A percentile compares a stretch with the other conserved stretches of the same genome.
phyloP scores from a whole-genome alignment of 64 coral and sea anemone species.

The Stichodactyla helianthus region DNA sequence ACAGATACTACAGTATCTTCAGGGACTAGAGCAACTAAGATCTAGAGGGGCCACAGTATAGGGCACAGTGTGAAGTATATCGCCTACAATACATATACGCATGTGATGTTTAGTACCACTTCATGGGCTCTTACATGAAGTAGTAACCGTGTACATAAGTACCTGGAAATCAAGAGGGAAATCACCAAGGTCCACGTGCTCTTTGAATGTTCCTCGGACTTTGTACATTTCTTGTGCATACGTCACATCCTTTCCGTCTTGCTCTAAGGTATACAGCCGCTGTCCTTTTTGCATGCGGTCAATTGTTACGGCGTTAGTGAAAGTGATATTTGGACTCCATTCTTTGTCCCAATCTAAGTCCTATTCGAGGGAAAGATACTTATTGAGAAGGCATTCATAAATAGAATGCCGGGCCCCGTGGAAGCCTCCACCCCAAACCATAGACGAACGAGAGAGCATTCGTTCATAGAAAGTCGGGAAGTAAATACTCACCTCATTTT shows the following conservation, averaged over 20 bases:
- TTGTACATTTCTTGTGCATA: constrained; percentile 70
- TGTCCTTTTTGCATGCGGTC: constrained; percentile 72
- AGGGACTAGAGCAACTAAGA: too few relatives aligned
- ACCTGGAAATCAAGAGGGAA: constrained; percentile 90
- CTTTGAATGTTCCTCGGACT: constrained; percentile 71
- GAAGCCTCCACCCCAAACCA: too few relatives aligned
- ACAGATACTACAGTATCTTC: too few relatives aligned
- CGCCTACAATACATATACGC: too few relatives aligned
- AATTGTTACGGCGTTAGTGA: constrained; percentile 64
- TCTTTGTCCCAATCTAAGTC: constrained; percentile 74
- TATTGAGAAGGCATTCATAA: not conserved
- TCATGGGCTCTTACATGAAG: not conserved
- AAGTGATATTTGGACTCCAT: constrained; percentile 76
- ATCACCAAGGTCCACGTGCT: constrained; percentile 62
- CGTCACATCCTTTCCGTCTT: constrained; percentile 41
- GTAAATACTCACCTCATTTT: constrained; percentile 4
- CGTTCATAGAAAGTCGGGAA: not conserved
- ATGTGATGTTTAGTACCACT: too few relatives aligned
- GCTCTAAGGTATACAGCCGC: constrained; percentile 38
- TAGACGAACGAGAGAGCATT: too few relatives aligned
- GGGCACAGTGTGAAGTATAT: too few relatives aligned
- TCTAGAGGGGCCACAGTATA: too few relatives aligned
- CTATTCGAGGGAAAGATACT: constrained; percentile 1
- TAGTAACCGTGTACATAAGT: not conserved
- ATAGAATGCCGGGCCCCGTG: too few relatives aligned